Percentiles rank a stretch among this genome's conserved stretches.
phyloP scores from a whole-genome alignment of 23 tunicate genomes.

The Corella eumyota region DNA sequence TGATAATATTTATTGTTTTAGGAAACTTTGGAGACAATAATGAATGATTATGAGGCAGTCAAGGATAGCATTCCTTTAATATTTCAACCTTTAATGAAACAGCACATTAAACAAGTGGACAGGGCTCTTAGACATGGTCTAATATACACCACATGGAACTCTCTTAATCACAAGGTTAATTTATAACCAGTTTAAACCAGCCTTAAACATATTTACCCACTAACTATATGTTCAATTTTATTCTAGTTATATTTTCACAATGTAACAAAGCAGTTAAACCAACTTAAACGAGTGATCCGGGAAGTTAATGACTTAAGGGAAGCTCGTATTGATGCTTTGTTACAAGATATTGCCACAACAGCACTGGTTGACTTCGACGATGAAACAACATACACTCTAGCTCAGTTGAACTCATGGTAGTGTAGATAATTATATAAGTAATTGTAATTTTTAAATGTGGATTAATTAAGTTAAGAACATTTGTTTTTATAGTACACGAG shows the following conservation, averaged over 20 bases:
- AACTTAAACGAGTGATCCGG: conserved; percentile 66
- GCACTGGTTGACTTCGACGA: conserved; percentile 65
- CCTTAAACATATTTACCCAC: too few species aligned
- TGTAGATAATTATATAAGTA: background rate
- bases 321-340: conserved; percentile 67
- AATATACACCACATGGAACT: conserved; percentile 87
- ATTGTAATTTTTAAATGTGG: too few species aligned
- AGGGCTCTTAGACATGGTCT: conserved; percentile 74
- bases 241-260: conserved; percentile 66
- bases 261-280: conserved; percentile 50
- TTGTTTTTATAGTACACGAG: conserved; percentile 27
- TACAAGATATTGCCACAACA: conserved; percentile 70
- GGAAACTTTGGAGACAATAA: conserved; percentile 53
- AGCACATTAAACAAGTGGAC: conserved; percentile 75
- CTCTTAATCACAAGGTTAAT: conserved; percentile 76
- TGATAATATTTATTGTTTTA: conserved; percentile 11
- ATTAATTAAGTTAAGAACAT: too few species aligned
- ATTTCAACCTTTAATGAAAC: conserved; percentile 73
- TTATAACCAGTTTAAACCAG: too few species aligned
- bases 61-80: conserved; percentile 74
- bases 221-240: background rate
- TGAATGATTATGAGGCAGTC: conserved; percentile 55
- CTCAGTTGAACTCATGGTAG: conserved; percentile 36
- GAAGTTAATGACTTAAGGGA: conserved; percentile 85
- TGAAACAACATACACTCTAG: conserved; percentile 41